These are phyloP conservation scores for Cyanoramphus novaezelandiae DNA, from an alignment of 2,113 vertebrate species.

Conservation along the genomic window DNA sequence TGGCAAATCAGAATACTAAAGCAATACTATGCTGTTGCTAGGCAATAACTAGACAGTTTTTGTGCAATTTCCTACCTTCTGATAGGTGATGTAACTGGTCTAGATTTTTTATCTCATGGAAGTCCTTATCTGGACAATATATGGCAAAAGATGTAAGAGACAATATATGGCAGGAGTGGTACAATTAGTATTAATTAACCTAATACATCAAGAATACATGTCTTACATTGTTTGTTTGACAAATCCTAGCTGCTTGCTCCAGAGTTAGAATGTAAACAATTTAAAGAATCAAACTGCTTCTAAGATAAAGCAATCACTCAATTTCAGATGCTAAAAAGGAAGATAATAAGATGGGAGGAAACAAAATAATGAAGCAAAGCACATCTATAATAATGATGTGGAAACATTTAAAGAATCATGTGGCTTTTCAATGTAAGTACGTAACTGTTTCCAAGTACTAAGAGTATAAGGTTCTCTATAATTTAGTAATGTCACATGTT, in stretches of 20 bases:
- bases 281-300: background rate
- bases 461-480: background rate
- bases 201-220: background rate
- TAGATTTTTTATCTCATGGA: background rate
- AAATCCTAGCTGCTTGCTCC: background rate
- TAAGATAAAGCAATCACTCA: background rate
- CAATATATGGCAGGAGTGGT: background rate
- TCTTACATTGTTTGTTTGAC: background rate
- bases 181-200: slow-evolving; percentile 41
- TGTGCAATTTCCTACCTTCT: slow-evolving; percentile 32
- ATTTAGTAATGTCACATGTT: background rate
- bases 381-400: background rate
- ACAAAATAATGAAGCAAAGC: background rate
- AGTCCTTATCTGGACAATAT: slow-evolving; percentile 3
- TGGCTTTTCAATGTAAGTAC: background rate
- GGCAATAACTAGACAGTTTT: slow-evolving; percentile 33
- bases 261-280: slow-evolving; percentile 4
- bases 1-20: background rate
- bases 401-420: background rate
- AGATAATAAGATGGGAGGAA: background rate
- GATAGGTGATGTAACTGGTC: background rate
- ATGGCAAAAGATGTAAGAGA: background rate
- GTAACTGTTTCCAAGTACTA: background rate
- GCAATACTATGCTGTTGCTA: slow-evolving; percentile 42
- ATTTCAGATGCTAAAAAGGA: background rate